Base-by-base conservation (phyloP, 1,140 invertebrate species). In the Ceratoteleas bidentatus region DNA sequence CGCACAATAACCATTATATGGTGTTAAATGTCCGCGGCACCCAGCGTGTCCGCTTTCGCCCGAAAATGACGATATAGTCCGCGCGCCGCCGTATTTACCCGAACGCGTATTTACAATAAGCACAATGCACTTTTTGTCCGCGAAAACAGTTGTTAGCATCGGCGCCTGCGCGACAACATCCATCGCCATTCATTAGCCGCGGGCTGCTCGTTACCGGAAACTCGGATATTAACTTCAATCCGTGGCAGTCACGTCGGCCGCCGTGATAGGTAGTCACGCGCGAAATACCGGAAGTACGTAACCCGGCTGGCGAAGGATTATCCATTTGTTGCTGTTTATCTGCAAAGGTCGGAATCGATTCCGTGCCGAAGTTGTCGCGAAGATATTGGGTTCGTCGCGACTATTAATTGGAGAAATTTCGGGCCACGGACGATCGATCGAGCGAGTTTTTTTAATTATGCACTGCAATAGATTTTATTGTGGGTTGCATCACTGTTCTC, bases 81-180 rank as follows among this genome's bases (percentile, higher is more conserved):
- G 81, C 81, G 84, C 58, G 72, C 56, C 57, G 75, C 64, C 75
- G 75, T 84, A 86, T 83, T 24, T 24, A 24, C 24, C 24, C 34
- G 34, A 66, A 84, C 85, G 85, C 84, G 84, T 88, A 87, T 87
- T 84, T 87, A 86, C 87, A 88, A 88, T 88, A 53, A 84, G 68
- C 50, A 85, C 85, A 89, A 88, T 87, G 57, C 76, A 85, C 81
- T 87, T 85, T 87, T 87, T 61, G 84, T 74, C 77, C 68, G 65
- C 69, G 72, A 52, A 32, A 61, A 56, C 85, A 79, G 68, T 86
- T 85, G 84, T 78, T 83, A 80, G 34, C 60, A 16, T 70, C 50
- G 68, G 68, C 1, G 78, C 74, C 75, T 65, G 72, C 50, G 62
- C 76, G 76, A 73, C 70, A 65, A 66, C 68, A 76, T 75, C 76